These are phyloP conservation scores for Meloidogyne chitwoodi DNA, from an alignment of 1,140 invertebrate genomes.

Conservation along the genomic window DNA sequence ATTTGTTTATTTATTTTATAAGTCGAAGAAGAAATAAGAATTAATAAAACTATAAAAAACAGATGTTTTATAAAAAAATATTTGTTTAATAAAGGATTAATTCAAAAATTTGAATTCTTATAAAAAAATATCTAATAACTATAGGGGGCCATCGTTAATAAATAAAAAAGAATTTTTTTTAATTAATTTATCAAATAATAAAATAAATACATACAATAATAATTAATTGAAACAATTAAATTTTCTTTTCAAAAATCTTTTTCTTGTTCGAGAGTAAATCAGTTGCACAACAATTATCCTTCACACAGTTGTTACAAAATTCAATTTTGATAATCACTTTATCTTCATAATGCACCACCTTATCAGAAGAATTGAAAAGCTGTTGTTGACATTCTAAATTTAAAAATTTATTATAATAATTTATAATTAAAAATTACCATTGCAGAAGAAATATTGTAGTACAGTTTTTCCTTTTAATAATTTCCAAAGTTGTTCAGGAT, in stretches of 20 bases:
- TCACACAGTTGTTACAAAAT: not conserved
- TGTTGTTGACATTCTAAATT: not conserved
- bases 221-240: not conserved
- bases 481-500: not conserved
- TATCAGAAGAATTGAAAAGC: not conserved
- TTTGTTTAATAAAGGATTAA: no score
- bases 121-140: no score
- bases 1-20: no score
- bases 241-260: not conserved
- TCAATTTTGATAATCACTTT: not conserved
- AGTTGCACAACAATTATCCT: not conserved
- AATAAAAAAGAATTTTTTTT: no score
- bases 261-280: not conserved
- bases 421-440: not conserved
- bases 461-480: not conserved
- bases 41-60: no score
- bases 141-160: no score
- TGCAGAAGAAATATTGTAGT: not conserved
- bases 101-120: no score
- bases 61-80: no score
- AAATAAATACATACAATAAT: no score
- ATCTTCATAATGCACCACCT: not conserved
- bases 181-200: no score
- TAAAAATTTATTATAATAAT: not conserved
- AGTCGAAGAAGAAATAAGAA: no score